phyloP scores from a whole-genome alignment of 2,888 invertebrate genomes.

The Drosophila prostipennis region DNA sequence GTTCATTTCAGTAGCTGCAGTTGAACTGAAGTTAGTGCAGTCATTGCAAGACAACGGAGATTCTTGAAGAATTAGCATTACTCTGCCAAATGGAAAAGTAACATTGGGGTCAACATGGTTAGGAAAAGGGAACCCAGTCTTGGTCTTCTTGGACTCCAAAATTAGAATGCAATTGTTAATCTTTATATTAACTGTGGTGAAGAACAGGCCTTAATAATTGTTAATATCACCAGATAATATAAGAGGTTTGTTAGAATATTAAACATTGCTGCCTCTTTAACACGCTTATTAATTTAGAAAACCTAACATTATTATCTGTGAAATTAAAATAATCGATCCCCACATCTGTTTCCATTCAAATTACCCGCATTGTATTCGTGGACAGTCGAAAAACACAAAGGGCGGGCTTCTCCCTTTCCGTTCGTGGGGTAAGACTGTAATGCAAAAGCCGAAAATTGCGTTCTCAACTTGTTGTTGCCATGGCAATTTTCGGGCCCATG shows the following conservation, averaged over 20 bases:
- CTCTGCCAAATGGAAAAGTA: background rate
- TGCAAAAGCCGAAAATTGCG: slow-evolving; percentile 61
- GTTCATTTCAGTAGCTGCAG: background rate
- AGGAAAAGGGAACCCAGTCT: background rate
- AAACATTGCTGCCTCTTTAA: too few species aligned
- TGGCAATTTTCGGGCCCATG: slow-evolving; percentile 52
- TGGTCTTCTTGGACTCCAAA: background rate
- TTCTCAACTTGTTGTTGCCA: slow-evolving; percentile 59
- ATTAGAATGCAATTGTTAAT: background rate
- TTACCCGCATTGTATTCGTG: slow-evolving; percentile 31
- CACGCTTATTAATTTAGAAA: background rate
- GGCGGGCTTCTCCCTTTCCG: slow-evolving; percentile 11
- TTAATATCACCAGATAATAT: too few species aligned
- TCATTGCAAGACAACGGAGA: background rate
- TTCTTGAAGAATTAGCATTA: background rate
- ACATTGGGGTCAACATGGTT: background rate
- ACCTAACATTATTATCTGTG: slow-evolving; percentile 3
- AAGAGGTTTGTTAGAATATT: too few species aligned
- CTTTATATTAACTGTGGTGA: too few species aligned
- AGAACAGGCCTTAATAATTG: too few species aligned
- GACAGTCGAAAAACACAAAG: slow-evolving; percentile 30
- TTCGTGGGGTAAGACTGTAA: slow-evolving; percentile 42
- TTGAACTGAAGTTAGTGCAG: slow-evolving; percentile 3
- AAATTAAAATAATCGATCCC: slow-evolving; percentile 6
- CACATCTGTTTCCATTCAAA: slow-evolving; percentile 35